Evolutionary conservation across 2,113 vertebrate genomes (phyloP), one percentile per base, ranked within the genome.

Genomic region (Dendrocopos noguchii): DNA sequence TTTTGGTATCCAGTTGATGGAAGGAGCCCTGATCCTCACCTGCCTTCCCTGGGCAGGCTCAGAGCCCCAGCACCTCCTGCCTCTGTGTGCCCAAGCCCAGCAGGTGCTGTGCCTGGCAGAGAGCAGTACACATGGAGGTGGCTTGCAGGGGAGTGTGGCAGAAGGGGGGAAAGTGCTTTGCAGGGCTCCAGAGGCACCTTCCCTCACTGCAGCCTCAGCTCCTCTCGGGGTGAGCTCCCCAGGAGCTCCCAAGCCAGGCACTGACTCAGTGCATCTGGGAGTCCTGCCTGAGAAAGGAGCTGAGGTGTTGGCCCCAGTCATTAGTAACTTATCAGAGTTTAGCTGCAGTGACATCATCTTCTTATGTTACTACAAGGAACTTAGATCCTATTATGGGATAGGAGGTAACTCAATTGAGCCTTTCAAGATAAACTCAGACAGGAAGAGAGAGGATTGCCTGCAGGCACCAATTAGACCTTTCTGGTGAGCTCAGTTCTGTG

Each of bases 341-440:
- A 50, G 83, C 77, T 93, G 88, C 90, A 93, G 90, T 96, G 94
- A 95, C 93, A 96, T 97, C 95, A 96, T n/a, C 94, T 94, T 50
- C 93, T 96, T 91, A 55, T 94, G 85, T 96, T 95, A 94, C 94
- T 94, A 92, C 93, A 90, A 95, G 93, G 94, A 97, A 90, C 90
- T 96, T 8, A 63, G 91, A 91, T 91, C 91, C 83, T 94, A 17
- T 95, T 95, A 87, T 77, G 90, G 78, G 63, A 88, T 88, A 91
- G 91, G 77, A 95, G 93, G 93, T 91, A 96, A 95, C 93, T 96
- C 89, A 92, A 29, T 78, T 21, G 15, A 95, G 91, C 84, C 94
- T 94, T 93, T 96, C 93, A 96, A 96, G 96, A 95, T 96, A 95
- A 97, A 95, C 93, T 93, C 93, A 95, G 93, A 96, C 95, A 97